Percentiles rank a stretch among this genome's conserved stretches.
These are phyloP conservation scores for Brachionus sp. DNA, from an alignment of 1,140 invertebrate species.

Conservation along the genomic window DNA sequence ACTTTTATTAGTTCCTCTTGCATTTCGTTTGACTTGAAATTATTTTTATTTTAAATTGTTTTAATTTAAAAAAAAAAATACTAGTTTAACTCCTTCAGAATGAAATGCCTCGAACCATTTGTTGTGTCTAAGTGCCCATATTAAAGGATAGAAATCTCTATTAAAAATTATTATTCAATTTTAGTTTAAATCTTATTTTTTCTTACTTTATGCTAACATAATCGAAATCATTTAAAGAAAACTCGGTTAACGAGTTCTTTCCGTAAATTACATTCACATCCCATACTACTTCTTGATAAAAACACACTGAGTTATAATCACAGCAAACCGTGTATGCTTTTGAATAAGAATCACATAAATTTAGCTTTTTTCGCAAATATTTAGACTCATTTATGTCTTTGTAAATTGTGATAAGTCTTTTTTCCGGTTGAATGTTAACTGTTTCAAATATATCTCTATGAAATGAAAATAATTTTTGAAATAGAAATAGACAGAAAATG, in stretches of 20 bases:
- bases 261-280: constrained; percentile 42
- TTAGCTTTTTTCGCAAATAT: background rate
- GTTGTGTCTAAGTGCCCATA: constrained; percentile 15
- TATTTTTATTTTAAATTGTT: background rate
- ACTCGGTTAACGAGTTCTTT: constrained; percentile 41
- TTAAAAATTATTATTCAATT: background rate
- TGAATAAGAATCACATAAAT: constrained; percentile 32
- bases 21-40: constrained; percentile 8
- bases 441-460: constrained; percentile 30
- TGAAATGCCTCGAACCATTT: constrained; percentile 43
- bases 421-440: constrained; percentile 38
- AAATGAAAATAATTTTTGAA: background rate
- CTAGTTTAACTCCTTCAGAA: constrained; percentile 21
- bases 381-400: constrained; percentile 1
- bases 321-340: constrained; percentile 37
- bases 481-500: too few species aligned
- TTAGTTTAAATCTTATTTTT: background rate
- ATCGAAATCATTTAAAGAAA: constrained; percentile 42
- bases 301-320: background rate
- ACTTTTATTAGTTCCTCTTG: constrained; percentile 43
- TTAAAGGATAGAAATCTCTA: constrained; percentile 11
- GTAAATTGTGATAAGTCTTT: background rate
- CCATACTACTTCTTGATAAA: constrained; percentile 43
- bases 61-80: background rate
- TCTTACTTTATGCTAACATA: constrained; percentile 22